These are phyloP conservation scores for Mormyrops attenuatus DNA, from an alignment of 2,797 vertebrate species.

Conservation along the genomic window DNA sequence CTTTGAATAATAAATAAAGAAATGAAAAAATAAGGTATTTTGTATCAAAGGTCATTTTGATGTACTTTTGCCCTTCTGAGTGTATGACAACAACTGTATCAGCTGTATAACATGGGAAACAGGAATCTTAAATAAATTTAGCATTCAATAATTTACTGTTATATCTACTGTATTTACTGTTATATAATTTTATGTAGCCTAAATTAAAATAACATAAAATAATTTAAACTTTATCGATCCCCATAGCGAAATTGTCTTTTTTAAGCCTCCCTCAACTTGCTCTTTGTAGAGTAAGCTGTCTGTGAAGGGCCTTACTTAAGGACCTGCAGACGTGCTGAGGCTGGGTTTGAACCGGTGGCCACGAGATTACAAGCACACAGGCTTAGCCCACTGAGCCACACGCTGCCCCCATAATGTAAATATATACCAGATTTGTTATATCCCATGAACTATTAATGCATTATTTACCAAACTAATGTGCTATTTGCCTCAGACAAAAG, in stretches of 20 bases:
- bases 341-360: too few species aligned
- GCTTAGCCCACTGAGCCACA: too few species aligned
- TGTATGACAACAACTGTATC: neutral
- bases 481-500: neutral
- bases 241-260: too few species aligned
- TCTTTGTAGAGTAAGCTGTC: too few species aligned
- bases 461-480: neutral
- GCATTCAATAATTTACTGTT: neutral
- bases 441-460: neutral
- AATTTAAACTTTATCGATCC: too few species aligned
- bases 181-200: neutral
- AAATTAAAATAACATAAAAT: neutral
- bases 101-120: neutral
- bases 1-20: too few species aligned
- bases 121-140: neutral
- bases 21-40: neutral
- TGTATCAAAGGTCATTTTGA: neutral
- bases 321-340: too few species aligned
- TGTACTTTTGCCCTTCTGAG: neutral
- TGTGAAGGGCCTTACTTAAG: too few species aligned
- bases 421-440: neutral
- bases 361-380: too few species aligned
- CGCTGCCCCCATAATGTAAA: neutral
- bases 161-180: neutral
- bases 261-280: too few species aligned